A percentile compares a stretch with the other conserved stretches of the same genome.
Evolutionary conservation across 1,140 invertebrate genomes (phyloP).

Genomic region (Chironomus striatipennis): DNA sequence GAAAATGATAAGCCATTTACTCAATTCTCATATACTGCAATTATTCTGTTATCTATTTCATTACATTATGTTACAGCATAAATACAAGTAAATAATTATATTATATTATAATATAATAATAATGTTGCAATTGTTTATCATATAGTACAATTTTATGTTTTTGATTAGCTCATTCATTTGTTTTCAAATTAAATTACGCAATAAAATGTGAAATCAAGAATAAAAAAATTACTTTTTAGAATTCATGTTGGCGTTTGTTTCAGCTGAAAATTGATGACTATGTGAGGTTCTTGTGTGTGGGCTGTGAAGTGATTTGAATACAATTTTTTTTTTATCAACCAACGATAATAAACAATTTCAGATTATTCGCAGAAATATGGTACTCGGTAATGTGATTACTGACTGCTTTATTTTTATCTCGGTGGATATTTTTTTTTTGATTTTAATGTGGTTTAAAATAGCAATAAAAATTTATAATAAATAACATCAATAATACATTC

Average conservation of each 20-base stretch:
- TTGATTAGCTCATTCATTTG: not conserved
- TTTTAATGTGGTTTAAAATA: too few relatives aligned
- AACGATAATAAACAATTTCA: too few relatives aligned
- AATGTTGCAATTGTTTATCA: constrained; percentile 7
- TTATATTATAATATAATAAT: not conserved
- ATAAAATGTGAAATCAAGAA: constrained; percentile 3
- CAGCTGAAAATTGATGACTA: not conserved
- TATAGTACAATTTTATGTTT: not conserved
- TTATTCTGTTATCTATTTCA: not conserved
- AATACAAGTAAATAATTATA: not conserved
- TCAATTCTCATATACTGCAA: not conserved
- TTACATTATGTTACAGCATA: not conserved
- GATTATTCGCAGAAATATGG: too few relatives aligned
- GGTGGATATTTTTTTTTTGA: too few relatives aligned
- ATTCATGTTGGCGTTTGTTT: too few relatives aligned
- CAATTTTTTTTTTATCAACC: too few relatives aligned
- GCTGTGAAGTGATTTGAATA: not conserved
- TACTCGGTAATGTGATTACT: too few relatives aligned
- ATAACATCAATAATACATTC: too few relatives aligned
- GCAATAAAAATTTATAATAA: too few relatives aligned
- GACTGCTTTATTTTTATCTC: too few relatives aligned
- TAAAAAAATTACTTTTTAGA: not conserved
- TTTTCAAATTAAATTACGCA: not conserved
- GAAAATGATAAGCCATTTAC: not conserved
- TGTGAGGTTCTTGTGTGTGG: not conserved